Conservation (phyloP, 2,797 vertebrate species). For the Delichon dasypus region DNA sequence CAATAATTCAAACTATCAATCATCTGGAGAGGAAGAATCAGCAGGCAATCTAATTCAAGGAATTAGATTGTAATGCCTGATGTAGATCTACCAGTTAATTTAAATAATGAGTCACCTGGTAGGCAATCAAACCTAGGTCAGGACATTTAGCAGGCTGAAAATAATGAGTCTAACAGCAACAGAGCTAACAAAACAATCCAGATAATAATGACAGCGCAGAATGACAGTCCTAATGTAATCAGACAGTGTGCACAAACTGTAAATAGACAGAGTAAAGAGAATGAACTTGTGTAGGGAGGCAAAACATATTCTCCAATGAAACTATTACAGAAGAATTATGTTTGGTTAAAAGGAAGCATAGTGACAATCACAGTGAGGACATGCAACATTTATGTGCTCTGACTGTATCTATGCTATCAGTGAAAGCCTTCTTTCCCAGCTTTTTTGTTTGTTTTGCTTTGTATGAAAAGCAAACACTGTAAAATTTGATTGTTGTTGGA, state of each 20-base stretch:
- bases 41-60: conserved; percentile 61
- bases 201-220: conserved; percentile 59
- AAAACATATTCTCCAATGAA: conserved; percentile 60
- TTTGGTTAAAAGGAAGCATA: conserved; percentile 54
- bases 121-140: conserved; percentile 72
- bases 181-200: conserved; percentile 64
- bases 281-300: conserved; percentile 22
- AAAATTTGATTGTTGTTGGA: background rate
- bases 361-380: conserved; percentile 41
- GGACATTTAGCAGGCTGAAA: conserved; percentile 66
- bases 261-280: conserved; percentile 59
- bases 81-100: conserved; percentile 67
- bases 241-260: conserved; percentile 51
- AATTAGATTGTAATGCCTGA: conserved; percentile 60
- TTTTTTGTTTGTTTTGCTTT: background rate
- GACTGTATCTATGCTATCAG: background rate
- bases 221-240: conserved; percentile 59
- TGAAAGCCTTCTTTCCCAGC: background rate
- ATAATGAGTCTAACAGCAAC: conserved; percentile 66
- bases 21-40: conserved; percentile 58
- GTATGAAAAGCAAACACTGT: background rate
- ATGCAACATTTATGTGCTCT: conserved; percentile 48
- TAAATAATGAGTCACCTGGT: conserved; percentile 72
- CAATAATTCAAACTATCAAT: conserved; percentile 48
- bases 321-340: conserved; percentile 52